phyloP scores from a whole-genome alignment of 2,113 vertebrate species.

The Gorsachius goisagi region DNA sequence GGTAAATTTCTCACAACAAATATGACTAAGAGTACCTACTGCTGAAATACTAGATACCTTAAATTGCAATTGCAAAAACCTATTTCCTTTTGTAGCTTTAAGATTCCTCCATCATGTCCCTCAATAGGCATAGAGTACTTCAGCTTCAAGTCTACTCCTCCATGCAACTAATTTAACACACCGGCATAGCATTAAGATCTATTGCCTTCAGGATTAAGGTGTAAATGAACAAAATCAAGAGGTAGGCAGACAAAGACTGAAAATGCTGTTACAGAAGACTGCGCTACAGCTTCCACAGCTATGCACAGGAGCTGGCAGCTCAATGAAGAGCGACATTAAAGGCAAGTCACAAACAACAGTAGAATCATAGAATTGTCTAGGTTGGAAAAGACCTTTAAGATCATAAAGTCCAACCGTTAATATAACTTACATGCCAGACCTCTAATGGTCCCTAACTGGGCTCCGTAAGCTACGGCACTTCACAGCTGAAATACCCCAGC shows the following conservation, averaged over 20 bases:
- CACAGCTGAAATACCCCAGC: neutral
- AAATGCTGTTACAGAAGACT: neutral
- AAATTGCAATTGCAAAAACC: neutral
- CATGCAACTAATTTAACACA: neutral
- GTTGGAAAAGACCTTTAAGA: too few species aligned
- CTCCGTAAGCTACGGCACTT: neutral
- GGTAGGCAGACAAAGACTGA: neutral
- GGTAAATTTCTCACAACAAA: neutral
- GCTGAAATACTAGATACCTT: neutral
- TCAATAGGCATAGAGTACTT: neutral
- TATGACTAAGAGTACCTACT: neutral
- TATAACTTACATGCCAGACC: too few species aligned
- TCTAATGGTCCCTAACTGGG: neutral
- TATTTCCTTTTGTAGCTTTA: neutral
- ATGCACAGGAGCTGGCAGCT: neutral
- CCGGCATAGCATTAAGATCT: neutral
- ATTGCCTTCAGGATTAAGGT: neutral
- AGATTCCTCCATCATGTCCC: neutral
- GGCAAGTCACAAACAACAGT: neutral
- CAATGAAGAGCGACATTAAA: neutral
- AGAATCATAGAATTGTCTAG: too few species aligned
- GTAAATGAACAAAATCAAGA: neutral
- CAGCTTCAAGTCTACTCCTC: neutral
- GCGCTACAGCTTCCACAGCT: neutral
- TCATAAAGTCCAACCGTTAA: too few species aligned